Evolutionary conservation across 2,113 vertebrate species (phyloP).

Genomic region (Antechinus stuartii): DNA sequence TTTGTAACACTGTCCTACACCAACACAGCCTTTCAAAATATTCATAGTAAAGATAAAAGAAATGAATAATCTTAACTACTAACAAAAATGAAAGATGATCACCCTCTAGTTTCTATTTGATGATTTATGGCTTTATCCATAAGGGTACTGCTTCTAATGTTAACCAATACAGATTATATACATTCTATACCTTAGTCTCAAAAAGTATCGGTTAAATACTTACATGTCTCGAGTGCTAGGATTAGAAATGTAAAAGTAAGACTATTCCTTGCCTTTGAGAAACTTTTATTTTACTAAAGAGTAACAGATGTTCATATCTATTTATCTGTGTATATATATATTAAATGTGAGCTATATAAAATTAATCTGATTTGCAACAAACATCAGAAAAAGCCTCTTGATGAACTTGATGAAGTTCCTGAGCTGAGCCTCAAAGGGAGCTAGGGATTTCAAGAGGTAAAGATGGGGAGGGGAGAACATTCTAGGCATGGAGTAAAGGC

Average conservation of each 20-base stretch:
- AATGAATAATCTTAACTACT: not conserved
- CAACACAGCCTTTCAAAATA: not conserved
- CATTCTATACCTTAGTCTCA: not conserved
- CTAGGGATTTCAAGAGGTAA: not conserved
- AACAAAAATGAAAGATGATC: not conserved
- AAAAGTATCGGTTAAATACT: not conserved
- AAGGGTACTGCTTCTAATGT: not conserved
- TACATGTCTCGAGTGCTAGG: not conserved
- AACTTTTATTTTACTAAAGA: not conserved
- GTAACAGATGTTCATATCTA: no score
- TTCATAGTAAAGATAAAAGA: not conserved
- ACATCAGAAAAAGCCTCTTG: not conserved
- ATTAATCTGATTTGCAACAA: not conserved
- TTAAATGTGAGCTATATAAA: not conserved
- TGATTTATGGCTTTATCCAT: not conserved
- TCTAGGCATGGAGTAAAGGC: not conserved
- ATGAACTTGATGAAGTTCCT: not conserved
- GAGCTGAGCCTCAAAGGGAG: not conserved
- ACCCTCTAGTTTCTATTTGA: not conserved
- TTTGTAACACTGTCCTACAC: not conserved
- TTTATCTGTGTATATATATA: no score
- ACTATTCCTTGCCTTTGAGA: not conserved
- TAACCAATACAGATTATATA: not conserved
- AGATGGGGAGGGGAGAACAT: not conserved
- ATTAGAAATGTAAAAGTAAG: not conserved